Base-by-base conservation (phyloP, 2,797 vertebrate genomes). In the Bufotes viridis region DNA sequence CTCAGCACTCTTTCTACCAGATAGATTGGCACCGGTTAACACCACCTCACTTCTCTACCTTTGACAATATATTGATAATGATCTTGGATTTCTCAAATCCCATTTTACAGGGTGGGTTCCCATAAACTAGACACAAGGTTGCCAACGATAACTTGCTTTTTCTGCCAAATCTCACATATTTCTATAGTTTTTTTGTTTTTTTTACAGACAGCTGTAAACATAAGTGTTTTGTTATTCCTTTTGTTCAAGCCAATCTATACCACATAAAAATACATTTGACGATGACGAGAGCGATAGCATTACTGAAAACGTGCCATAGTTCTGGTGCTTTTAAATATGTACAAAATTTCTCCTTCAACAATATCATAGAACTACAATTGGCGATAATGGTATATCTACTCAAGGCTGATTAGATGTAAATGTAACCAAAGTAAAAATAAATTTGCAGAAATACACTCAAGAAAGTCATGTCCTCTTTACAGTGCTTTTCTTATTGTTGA, bases 331-430 rank as follows among this genome's bases (percentile, higher is more conserved):
- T 51, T 12, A n/a, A 55, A 55, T 76, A 76, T 76, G 0, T 24
- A n/a, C 49, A 42, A 14, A 53, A 55, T n/a, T 76, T 51, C 74
- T 22, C 49, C 1, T 15, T 22, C 49, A n/a, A 53, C 42, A 24
- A 53, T 76, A 24, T 76, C 1, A 24, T 76, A 76, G 49, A 76
- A 76, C 49, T 7, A 13, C 49, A 53, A 53, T 76, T 76, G 51
- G 49, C 49, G 49, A 22, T 76, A 76, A 53, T 55, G 49, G 29
- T 2, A 2, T 76, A 76, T 76, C 22, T 55, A 53, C 74, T 76
- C 53, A 75, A 76, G 74, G 49, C 51, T 76, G 22, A 76, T 76
- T 76, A 76, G 20, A 53, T 76, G 74, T 76, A 76, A 76, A 76
- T 76, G 49, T 55, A 53, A 55, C 49, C 11, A 53, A 76, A 76